A percentile compares a stretch with the other conserved stretches of the same genome.
Evolutionary conservation across 2,888 invertebrate genomes (phyloP).

Genomic region (Clunio marinus): DNA sequence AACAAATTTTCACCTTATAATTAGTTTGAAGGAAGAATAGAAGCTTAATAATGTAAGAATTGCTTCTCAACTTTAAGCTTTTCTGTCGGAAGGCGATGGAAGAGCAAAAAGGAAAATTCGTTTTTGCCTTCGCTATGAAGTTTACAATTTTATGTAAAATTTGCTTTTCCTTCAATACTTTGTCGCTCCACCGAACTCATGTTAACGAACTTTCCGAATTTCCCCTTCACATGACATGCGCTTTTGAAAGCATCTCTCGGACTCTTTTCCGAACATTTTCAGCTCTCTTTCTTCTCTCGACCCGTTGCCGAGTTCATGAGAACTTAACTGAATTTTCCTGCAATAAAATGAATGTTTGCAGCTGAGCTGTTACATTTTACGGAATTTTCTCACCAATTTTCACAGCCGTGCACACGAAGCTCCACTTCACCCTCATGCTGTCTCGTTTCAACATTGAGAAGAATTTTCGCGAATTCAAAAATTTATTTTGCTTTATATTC

Average conservation of each 20-base stretch:
- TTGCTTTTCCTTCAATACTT: not conserved
- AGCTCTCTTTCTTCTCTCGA: not conserved
- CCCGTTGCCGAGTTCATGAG: not conserved
- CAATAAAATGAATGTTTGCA: constrained; percentile 15
- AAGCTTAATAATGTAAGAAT: not conserved
- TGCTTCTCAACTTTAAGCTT: not conserved
- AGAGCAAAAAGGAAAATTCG: too few species aligned
- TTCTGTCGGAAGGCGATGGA: not conserved
- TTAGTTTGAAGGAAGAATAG: not conserved
- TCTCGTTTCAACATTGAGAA: constrained; percentile 7
- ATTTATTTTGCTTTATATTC: not conserved
- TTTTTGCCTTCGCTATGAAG: constrained; percentile 4
- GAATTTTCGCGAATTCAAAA: not conserved
- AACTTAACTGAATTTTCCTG: not conserved
- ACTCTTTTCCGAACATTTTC: not conserved
- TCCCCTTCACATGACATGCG: constrained; percentile 13
- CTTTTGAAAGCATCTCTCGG: not conserved
- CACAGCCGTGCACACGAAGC: constrained; percentile 10
- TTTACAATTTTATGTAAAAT: constrained; percentile 14
- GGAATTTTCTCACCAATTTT: constrained; percentile 22
- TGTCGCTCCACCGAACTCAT: not conserved
- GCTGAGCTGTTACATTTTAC: not conserved
- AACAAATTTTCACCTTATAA: constrained; percentile 4
- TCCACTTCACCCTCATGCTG: not conserved
- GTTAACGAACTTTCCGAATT: constrained; percentile 31